Evolutionary conservation across 2,797 vertebrate genomes (phyloP).

Genomic region (Rhinophrynus dorsalis): DNA sequence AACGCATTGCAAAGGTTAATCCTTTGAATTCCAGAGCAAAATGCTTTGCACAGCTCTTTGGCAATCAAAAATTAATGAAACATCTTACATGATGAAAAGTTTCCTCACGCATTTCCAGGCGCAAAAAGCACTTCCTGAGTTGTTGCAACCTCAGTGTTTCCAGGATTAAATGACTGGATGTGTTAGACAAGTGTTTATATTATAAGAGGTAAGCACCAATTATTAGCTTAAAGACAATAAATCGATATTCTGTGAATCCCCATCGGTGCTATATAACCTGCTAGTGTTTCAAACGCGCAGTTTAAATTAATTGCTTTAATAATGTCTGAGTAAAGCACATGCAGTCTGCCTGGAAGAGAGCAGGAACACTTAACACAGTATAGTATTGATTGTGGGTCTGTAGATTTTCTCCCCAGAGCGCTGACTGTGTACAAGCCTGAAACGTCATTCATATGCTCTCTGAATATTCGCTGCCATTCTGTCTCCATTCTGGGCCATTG

Average conservation of each 20-base stretch:
- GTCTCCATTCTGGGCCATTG: background rate
- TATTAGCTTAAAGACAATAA: background rate
- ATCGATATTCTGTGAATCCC: background rate
- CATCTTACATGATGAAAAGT: too few species aligned
- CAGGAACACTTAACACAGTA: slow-evolving; percentile 2
- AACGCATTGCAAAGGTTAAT: too few species aligned
- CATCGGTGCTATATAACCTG: background rate
- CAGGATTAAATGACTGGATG: too few species aligned
- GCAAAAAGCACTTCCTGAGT: too few species aligned
- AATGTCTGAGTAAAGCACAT: slow-evolving; percentile 14
- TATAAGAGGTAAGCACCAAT: background rate
- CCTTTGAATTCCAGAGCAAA: too few species aligned
- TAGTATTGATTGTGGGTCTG: slow-evolving; percentile 29
- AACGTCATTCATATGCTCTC: background rate
- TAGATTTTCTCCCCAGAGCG: background rate
- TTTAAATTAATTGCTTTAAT: slow-evolving; percentile 31
- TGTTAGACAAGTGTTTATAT: too few species aligned
- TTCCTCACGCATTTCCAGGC: too few species aligned
- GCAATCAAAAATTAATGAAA: too few species aligned
- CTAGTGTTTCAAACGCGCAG: background rate
- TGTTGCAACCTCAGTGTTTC: too few species aligned
- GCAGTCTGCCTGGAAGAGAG: background rate
- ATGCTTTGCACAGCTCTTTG: too few species aligned
- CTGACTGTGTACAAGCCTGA: background rate
- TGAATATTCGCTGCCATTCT: background rate